phyloP scores from a whole-genome alignment of 2,888 invertebrate species.

The Agonopterix heracliana region DNA sequence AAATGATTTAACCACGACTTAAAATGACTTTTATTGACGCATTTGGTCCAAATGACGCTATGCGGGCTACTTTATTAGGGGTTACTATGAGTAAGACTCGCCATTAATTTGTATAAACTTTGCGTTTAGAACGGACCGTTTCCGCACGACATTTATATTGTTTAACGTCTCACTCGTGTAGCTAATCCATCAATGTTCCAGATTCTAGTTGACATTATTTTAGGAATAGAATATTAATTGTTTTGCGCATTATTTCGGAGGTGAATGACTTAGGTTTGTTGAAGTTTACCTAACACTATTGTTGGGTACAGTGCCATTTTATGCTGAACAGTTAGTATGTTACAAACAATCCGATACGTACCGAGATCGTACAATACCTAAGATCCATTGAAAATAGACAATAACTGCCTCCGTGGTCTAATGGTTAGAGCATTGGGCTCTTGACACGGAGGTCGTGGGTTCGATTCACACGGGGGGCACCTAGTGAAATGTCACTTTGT shows the following conservation, averaged over 20 bases:
- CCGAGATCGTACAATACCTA: background rate
- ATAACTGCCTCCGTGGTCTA: too few relatives aligned
- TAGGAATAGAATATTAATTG: slow-evolving; percentile 1
- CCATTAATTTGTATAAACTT: slow-evolving; percentile 5
- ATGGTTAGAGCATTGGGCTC: too few relatives aligned
- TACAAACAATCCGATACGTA: background rate
- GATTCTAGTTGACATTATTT: background rate
- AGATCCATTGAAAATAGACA: too few relatives aligned
- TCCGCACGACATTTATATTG: slow-evolving; percentile 10
- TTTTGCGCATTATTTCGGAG: slow-evolving; percentile 2
- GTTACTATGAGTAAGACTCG: background rate
- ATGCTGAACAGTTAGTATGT: background rate
- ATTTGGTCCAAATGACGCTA: slow-evolving; percentile 35
- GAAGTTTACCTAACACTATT: background rate
- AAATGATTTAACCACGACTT: slow-evolving; percentile 23
- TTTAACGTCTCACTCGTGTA: background rate
- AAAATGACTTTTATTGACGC: slow-evolving; percentile 38
- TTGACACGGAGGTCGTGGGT: too few relatives aligned
- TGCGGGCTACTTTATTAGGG: slow-evolving; percentile 40
- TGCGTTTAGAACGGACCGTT: slow-evolving; percentile 4
- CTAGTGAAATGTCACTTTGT: too few relatives aligned
- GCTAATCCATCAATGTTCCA: slow-evolving; percentile 1
- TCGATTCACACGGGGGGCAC: too few relatives aligned
- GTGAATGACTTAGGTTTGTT: slow-evolving; percentile 7
- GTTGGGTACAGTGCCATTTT: background rate